Percentiles rank a stretch among this genome's conserved stretches.
These are phyloP conservation scores for Hydractinia symbiolongicarpus DNA, from an alignment of 30 jellyfish, hydroid and myxozoan species.

Conservation along the genomic window DNA sequence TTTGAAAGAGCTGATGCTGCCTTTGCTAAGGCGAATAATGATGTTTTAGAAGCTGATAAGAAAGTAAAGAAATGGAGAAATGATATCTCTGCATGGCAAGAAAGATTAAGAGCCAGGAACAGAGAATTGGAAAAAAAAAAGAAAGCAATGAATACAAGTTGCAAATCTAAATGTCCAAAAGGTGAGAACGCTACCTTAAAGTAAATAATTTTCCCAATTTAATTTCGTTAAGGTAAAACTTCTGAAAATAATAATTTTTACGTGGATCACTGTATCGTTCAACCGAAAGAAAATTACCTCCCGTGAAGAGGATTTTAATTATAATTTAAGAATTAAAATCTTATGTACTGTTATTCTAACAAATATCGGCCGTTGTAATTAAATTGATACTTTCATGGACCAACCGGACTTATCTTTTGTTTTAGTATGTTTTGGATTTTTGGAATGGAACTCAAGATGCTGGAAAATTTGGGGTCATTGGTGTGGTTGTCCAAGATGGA, in stretches of 20 bases:
- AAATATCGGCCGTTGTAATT: too few species aligned
- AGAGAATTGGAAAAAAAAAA: not conserved
- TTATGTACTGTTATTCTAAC: too few species aligned
- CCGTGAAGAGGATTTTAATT: too few species aligned
- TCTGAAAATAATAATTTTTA: too few species aligned
- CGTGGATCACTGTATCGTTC: too few species aligned
- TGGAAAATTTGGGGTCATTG: slow-evolving; percentile 15
- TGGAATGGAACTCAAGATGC: slow-evolving; percentile 13
- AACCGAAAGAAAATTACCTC: too few species aligned
- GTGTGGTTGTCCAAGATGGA: slow-evolving; percentile 25
- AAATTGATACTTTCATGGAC: too few species aligned
- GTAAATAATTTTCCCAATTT: not conserved
- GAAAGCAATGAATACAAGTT: not conserved
- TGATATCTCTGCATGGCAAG: not conserved
- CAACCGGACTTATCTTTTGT: not conserved
- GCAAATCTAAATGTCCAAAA: slow-evolving; percentile 2
- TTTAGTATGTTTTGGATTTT: slow-evolving; percentile 9
- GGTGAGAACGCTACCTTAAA: not conserved
- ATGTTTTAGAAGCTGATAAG: not conserved
- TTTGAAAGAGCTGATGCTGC: slow-evolving; percentile 24
- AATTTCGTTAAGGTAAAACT: too few species aligned
- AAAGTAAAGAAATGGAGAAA: not conserved
- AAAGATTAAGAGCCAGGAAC: not conserved
- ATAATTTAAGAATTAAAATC: too few species aligned
- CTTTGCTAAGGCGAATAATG: not conserved